These are phyloP conservation scores for Antennarius striatus DNA, from an alignment of 2,113 vertebrate genomes.

Conservation along the genomic window DNA sequence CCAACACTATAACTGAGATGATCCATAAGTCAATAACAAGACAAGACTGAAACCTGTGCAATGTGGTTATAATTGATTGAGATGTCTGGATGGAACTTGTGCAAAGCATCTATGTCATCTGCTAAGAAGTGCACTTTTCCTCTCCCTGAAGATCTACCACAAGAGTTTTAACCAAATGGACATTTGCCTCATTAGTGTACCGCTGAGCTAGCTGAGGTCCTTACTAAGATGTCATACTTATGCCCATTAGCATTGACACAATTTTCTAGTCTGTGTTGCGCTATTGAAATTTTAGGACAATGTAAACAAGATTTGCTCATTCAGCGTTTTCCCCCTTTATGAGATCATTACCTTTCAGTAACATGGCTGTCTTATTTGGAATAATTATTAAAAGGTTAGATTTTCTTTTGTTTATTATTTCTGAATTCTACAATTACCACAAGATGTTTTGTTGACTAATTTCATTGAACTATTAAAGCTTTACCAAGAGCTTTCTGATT, in stretches of 20 bases:
- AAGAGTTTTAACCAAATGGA: slow-evolving; percentile 81
- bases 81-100: slow-evolving; percentile 84
- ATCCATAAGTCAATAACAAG: slow-evolving; percentile 84
- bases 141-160: slow-evolving; percentile 78
- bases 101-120: slow-evolving; percentile 83
- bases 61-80: slow-evolving; percentile 90
- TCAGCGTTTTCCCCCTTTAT: slow-evolving; percentile 66
- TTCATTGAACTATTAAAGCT: slow-evolving; percentile 18
- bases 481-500: slow-evolving; percentile 32
- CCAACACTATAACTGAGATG: slow-evolving; percentile 78
- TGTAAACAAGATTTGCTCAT: slow-evolving; percentile 65
- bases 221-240: slow-evolving; percentile 69
- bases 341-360: slow-evolving; percentile 58
- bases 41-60: slow-evolving; percentile 84
- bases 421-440: slow-evolving; percentile 43
- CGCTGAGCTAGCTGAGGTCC: slow-evolving; percentile 65
- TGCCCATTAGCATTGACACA: slow-evolving; percentile 68
- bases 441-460: slow-evolving; percentile 30
- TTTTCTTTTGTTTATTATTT: slow-evolving; percentile 57
- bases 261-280: slow-evolving; percentile 67
- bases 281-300: slow-evolving; percentile 57
- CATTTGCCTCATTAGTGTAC: slow-evolving; percentile 76
- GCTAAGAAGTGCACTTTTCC: slow-evolving; percentile 85
- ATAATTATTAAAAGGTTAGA: slow-evolving; percentile 57
- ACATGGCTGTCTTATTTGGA: slow-evolving; percentile 49